Evolutionary conservation across 2,797 vertebrate genomes (phyloP), one percentile per base, ranked within the genome.

Genomic region (Carapus acus): DNA sequence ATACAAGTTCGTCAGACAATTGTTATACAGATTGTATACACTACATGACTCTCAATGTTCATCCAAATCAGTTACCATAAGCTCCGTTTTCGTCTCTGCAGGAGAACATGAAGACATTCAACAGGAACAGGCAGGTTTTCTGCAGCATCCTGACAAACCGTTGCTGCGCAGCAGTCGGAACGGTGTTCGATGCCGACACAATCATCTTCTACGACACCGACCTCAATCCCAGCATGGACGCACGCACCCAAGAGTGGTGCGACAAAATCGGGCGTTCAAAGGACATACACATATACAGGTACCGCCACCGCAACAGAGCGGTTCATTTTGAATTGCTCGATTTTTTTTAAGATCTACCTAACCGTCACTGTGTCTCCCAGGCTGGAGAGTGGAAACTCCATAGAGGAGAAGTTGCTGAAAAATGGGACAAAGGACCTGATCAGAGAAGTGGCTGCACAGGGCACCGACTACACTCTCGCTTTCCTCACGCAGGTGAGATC

Each of bases 281-380:
- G 76, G 94, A 97, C 66, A 91, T 97, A 68, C 93, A 97, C 73
- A 94, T 97, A 71, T 97, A 97, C 87, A 92, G 94, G 94, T 96
- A 52, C 34, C 31, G 41, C 37, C 15, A 22, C 4, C 8, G 19
- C 12, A 11, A 9, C 31, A 33, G 31, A 33, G 6, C 27, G 11
- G 6, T 6, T 29, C 27, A 29, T 29, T 11, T 29, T 6, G 6
- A 6, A 29, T 29, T 37, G 1, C 62, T 1, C 52, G 11, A 29
- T 29, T 29, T 6, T 6, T 11, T 6, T 29, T 6, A 29, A 11
- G 27, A 29, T 6, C 6, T 6, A 11, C 11, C 11, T 11, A 29
- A 29, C 27, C 6, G 27, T 11, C 6, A 6, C 6, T 62, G 2
- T 45, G 36, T 46, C 65, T 14, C 29, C 11, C 58, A 96, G 94